phyloP scores from a whole-genome alignment of 1,140 invertebrate genomes.

The Antheraea mylitta region DNA sequence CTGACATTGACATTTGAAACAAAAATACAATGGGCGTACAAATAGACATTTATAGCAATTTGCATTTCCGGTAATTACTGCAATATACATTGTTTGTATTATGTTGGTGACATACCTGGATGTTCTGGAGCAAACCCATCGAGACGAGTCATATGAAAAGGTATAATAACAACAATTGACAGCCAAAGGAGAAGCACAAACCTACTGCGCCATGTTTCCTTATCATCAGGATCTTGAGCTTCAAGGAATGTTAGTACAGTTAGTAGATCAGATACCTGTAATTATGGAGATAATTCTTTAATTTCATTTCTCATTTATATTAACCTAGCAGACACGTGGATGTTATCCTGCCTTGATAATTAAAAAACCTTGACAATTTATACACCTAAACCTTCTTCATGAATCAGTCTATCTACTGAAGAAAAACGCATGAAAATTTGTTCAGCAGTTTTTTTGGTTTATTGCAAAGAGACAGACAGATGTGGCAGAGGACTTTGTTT shows the following conservation, averaged over 20 bases:
- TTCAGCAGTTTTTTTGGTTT: no score
- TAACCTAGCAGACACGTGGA: neutral
- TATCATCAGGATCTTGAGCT: constrained; percentile 87
- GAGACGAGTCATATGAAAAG: constrained; percentile 94
- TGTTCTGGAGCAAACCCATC: constrained; percentile 82
- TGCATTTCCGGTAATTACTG: neutral
- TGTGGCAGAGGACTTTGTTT: no score
- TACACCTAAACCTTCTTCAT: no score
- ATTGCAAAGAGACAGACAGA: no score
- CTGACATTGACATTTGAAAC: no score
- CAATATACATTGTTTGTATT: neutral
- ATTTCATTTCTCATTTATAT: constrained; percentile 3
- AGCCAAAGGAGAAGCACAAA: constrained; percentile 97
- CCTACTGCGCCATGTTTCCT: constrained; percentile 91
- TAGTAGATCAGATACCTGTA: constrained; percentile 90
- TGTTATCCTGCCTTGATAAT: no score
- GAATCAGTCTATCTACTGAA: no score
- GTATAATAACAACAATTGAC: constrained; percentile 97
- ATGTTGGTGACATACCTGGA: constrained; percentile 35
- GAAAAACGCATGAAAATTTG: no score
- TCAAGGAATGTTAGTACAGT: constrained; percentile 89
- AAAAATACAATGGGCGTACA: neutral
- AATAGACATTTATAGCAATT: neutral
- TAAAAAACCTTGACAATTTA: no score
- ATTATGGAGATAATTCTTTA: constrained; percentile 1